Evolutionary conservation across 2,888 invertebrate genomes (phyloP).

Genomic region (Lathronympha strigana): DNA sequence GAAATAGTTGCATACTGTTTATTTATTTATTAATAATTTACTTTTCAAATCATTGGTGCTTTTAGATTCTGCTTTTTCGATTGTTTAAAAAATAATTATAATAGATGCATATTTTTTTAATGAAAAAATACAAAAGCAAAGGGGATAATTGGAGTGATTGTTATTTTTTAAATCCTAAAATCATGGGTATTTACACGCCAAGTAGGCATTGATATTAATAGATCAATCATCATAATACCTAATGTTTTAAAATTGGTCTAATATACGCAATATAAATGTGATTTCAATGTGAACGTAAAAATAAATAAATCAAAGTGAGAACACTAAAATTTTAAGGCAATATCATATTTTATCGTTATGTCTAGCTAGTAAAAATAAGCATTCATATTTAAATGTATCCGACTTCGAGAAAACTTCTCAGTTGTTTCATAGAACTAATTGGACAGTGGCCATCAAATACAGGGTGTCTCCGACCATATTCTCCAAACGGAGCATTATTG

Average conservation of each 20-base stretch:
- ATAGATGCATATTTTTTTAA: constrained; percentile 7
- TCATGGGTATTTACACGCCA: not conserved
- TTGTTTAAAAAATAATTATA: constrained; percentile 17
- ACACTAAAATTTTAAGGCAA: constrained; percentile 3
- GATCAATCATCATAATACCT: not conserved
- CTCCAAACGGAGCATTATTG: too few relatives aligned
- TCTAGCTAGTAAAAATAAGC: constrained; percentile 5
- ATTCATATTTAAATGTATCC: constrained; percentile 10
- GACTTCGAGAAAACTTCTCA: constrained; percentile 17
- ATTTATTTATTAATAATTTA: constrained; percentile 20
- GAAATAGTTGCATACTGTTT: constrained; percentile 9
- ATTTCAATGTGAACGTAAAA: constrained; percentile 7
- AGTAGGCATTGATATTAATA: constrained; percentile 3
- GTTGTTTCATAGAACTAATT: not conserved
- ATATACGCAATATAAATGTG: constrained; percentile 24
- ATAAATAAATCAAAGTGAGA: not conserved
- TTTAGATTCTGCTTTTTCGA: constrained; percentile 39
- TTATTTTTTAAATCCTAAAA: constrained; percentile 3
- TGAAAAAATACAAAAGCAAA: not conserved
- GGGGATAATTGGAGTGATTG: not conserved
- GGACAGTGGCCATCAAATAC: not conserved
- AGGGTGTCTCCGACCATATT: too few relatives aligned
- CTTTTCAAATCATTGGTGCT: constrained; percentile 43
- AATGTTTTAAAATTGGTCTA: not conserved
- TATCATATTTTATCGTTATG: constrained; percentile 1